These are phyloP conservation scores for Melanerpes aurifrons DNA, from an alignment of 2,113 vertebrate genomes.

Conservation along the genomic window DNA sequence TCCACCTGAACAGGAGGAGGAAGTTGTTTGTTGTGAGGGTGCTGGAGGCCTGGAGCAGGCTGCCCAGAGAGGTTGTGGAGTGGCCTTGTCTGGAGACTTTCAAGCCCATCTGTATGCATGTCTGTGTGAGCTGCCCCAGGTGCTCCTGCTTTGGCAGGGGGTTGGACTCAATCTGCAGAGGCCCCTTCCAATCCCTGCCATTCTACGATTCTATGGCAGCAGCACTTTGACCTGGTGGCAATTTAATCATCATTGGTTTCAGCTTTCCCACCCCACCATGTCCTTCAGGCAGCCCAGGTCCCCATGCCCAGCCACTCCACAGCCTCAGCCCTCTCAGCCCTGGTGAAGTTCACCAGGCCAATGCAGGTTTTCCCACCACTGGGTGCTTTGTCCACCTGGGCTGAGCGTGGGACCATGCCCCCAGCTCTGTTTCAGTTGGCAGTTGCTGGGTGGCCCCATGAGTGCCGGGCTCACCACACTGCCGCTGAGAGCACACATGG, in stretches of 20 bases:
- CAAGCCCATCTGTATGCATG: too few species aligned
- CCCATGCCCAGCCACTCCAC: accelerated
- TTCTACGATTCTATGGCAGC: too few species aligned
- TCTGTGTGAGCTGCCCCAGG: too few species aligned
- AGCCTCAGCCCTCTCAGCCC: accelerated
- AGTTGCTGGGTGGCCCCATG: accelerated
- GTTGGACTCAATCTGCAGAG: too few species aligned
- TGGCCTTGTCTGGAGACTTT: too few species aligned
- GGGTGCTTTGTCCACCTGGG: background rate
- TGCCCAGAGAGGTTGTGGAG: too few species aligned
- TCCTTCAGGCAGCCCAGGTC: accelerated
- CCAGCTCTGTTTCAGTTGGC: background rate
- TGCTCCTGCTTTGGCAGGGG: too few species aligned
- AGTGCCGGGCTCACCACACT: accelerated
- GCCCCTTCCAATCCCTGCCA: too few species aligned
- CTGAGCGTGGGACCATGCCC: accelerated
- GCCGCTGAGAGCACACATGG: accelerated
- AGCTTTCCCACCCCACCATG: background rate
- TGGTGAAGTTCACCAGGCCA: accelerated
- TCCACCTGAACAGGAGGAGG: too few species aligned
- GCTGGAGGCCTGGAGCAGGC: too few species aligned
- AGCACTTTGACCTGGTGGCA: background rate
- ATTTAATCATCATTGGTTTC: accelerated
- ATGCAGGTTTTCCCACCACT: accelerated
- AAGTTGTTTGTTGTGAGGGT: too few species aligned